These are phyloP conservation scores for Theocolax elegans DNA, from an alignment of 1,140 invertebrate species.

Conservation along the genomic window DNA sequence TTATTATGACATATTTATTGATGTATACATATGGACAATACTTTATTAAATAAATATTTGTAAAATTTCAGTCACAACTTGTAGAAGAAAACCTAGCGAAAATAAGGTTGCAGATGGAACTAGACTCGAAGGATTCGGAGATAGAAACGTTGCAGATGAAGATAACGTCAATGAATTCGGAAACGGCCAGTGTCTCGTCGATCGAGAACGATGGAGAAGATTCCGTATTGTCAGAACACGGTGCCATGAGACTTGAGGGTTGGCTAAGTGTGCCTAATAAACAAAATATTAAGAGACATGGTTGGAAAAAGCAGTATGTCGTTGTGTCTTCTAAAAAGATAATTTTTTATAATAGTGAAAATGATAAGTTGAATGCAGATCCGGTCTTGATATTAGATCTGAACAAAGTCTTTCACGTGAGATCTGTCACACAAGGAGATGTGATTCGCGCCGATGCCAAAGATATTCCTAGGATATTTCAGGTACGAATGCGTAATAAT, in stretches of 20 bases:
- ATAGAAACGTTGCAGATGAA: slow-evolving; percentile 92
- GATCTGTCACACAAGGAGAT: slow-evolving; percentile 97
- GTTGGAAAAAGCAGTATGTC: slow-evolving; percentile 97
- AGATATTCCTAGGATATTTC: slow-evolving; percentile 99
- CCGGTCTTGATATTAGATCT: slow-evolving; percentile 95
- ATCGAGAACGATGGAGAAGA: slow-evolving; percentile 88
- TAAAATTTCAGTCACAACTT: slow-evolving; percentile 67
- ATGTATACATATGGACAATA: not conserved
- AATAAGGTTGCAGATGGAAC: slow-evolving; percentile 90
- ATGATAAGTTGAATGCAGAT: slow-evolving; percentile 93
- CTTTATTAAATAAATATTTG: not conserved
- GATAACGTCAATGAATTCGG: slow-evolving; percentile 79
- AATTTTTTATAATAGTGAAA: slow-evolving; percentile 96
- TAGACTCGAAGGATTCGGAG: slow-evolving; percentile 95
- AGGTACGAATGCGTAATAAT: slow-evolving; percentile 76
- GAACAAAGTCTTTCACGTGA: slow-evolving; percentile 98
- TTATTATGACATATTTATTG: not conserved
- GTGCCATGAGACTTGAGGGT: slow-evolving; percentile 80
- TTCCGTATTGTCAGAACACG: slow-evolving; percentile 71
- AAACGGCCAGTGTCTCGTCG: slow-evolving; percentile 90
- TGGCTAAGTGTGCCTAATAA: slow-evolving; percentile 96
- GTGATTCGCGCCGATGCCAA: slow-evolving; percentile 97
- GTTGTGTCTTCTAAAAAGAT: slow-evolving; percentile 97
- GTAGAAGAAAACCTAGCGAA: slow-evolving; percentile 75
- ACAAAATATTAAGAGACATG: slow-evolving; percentile 93